Evolutionary conservation across 2,888 invertebrate species (phyloP).

Genomic region (Nezara viridula): DNA sequence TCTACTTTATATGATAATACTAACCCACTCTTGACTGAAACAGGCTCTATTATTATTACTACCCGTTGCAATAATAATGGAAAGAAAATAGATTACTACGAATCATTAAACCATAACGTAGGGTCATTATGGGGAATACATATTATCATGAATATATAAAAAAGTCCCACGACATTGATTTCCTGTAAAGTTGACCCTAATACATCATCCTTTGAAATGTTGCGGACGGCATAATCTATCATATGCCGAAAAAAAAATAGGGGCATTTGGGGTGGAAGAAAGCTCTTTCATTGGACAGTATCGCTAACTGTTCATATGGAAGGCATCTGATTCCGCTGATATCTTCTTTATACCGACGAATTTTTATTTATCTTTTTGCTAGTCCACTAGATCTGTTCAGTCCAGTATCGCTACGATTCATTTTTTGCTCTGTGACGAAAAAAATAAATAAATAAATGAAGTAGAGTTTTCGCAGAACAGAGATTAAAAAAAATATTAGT

Average conservation of each 20-base stretch:
- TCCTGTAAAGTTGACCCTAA: slow-evolving; percentile 6
- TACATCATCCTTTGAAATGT: slow-evolving; percentile 41
- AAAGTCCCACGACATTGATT: neutral
- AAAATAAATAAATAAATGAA: neutral
- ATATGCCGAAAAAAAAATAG: slow-evolving; percentile 1
- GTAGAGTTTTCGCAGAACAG: neutral
- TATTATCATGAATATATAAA: neutral
- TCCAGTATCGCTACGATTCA: neutral
- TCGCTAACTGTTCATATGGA: neutral
- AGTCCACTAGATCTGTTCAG: neutral
- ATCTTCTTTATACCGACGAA: neutral
- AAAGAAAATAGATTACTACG: neutral
- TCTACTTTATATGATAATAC: too few species aligned
- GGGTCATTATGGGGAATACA: neutral
- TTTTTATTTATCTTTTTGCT: slow-evolving; percentile 7
- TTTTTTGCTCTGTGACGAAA: neutral
- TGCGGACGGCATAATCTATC: slow-evolving; percentile 4
- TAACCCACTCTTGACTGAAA: too few species aligned
- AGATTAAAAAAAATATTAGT: neutral
- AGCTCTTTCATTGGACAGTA: neutral
- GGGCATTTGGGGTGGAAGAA: neutral
- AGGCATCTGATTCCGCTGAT: neutral
- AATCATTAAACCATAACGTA: neutral
- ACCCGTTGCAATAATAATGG: neutral
- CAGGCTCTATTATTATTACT: neutral